Conservation (phyloP, 37 sponge, comb jelly and placozoan species). For the Halichondria panicea region DNA sequence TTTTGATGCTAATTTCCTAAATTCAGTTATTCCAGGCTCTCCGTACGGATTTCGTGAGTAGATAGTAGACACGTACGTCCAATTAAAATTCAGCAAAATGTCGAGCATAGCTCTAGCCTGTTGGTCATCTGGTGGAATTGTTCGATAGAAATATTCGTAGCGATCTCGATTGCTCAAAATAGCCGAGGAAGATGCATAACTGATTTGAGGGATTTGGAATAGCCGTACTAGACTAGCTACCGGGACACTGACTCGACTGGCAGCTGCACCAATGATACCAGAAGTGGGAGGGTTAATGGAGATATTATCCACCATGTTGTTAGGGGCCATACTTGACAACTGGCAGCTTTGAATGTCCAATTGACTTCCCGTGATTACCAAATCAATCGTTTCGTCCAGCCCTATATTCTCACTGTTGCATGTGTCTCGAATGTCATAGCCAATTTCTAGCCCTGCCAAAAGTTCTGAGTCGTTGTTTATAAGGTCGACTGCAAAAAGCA, state of each 20-base stretch:
- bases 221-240: conserved; percentile 73
- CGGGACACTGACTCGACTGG: conserved; percentile 64
- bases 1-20: conserved; percentile 19
- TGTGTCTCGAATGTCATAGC: conserved; percentile 92
- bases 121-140: conserved; percentile 78
- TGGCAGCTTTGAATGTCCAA: conserved; percentile 35
- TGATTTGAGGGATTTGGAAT: conserved; percentile 77
- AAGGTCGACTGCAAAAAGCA: conserved; percentile 73
- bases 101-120: conserved; percentile 90
- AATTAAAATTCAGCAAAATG: conserved; percentile 50
- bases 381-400: conserved; percentile 73
- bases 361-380: conserved; percentile 56
- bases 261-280: conserved; percentile 82
- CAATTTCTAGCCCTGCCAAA: conserved; percentile 61
- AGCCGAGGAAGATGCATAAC: conserved; percentile 84
- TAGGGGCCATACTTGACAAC: background rate
- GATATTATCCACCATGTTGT: background rate
- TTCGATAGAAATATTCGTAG: conserved; percentile 85
- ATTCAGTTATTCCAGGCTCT: conserved; percentile 45
- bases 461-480: conserved; percentile 66
- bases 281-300: conserved; percentile 11
- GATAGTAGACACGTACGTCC: conserved; percentile 67
- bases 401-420: conserved; percentile 76
- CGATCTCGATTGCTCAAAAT: conserved; percentile 71
- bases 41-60: conserved; percentile 66